Conservation (phyloP, 2,797 vertebrate species). For the Syngnathus rostellatus region DNA sequence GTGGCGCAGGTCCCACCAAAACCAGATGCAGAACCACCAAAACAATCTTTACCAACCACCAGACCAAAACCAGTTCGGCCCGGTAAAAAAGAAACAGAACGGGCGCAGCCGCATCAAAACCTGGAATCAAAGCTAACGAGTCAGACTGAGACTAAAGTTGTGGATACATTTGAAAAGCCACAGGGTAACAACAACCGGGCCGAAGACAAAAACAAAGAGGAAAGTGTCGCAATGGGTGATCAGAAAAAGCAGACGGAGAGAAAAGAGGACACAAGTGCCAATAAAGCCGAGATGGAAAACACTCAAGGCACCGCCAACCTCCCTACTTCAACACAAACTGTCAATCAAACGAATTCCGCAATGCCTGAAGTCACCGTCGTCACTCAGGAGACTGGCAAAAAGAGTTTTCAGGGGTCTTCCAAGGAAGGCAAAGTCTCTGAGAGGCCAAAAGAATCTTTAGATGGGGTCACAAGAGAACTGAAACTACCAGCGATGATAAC, state of each 20-base stretch:
- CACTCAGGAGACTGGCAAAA: conserved; percentile 22
- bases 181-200: conserved; percentile 10
- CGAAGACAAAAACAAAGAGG: conserved; percentile 18
- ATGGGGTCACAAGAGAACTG: conserved; percentile 25
- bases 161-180: conserved; percentile 7
- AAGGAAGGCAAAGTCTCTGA: background rate
- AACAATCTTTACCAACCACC: conserved; percentile 19
- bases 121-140: conserved; percentile 12
- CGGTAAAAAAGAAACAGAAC: conserved; percentile 15
- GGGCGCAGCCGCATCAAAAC: conserved; percentile 7
- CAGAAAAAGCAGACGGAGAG: conserved; percentile 11
- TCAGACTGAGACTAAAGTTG: conserved; percentile 10
- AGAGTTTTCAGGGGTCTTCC: conserved; percentile 21
- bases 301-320: conserved; percentile 7
- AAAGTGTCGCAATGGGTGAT: conserved; percentile 6
- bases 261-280: conserved; percentile 15
- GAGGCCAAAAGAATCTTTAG: background rate
- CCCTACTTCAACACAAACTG: conserved; percentile 11
- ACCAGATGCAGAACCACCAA: conserved; percentile 3
- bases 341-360: conserved; percentile 11
- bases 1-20: conserved; percentile 9
- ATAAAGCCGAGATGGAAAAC: conserved; percentile 14
- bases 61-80: conserved; percentile 10
- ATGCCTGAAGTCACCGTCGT: conserved; percentile 13
- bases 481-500: conserved; percentile 14